phyloP scores from a whole-genome alignment of 2,113 vertebrate species.

The Nothocercus julius region DNA sequence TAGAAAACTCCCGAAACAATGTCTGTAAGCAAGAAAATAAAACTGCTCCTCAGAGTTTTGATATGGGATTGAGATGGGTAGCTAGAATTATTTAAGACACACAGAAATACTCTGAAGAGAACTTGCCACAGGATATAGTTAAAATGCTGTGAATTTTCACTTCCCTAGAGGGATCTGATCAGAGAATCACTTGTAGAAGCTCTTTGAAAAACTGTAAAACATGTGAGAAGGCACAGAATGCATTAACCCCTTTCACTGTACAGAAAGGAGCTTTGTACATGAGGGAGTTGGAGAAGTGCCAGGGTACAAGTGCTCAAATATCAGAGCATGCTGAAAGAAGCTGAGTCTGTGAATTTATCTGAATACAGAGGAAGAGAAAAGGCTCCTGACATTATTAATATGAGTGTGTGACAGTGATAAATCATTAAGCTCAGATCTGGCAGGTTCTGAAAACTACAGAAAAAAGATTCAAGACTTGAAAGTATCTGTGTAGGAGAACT shows the following conservation, averaged over 20 bases:
- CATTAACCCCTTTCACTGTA: constrained; percentile 35
- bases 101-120: not conserved
- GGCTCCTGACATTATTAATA: not conserved
- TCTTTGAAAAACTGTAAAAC: constrained; percentile 49
- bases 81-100: not conserved
- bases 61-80: not conserved
- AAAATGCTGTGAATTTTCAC: not conserved
- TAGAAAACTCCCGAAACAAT: not conserved
- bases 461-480: constrained; percentile 1
- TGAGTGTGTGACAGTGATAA: not conserved
- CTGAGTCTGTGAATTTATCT: constrained; percentile 7
- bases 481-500: not conserved
- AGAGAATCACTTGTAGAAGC: constrained; percentile 1
- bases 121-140: not conserved
- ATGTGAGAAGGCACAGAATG: constrained; percentile 53
- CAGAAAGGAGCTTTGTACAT: constrained; percentile 58
- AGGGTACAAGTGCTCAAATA: constrained; percentile 42
- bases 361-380: constrained; percentile 6
- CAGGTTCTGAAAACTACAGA: not conserved
- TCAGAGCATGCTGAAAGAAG: not conserved
- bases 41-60: not conserved
- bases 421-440: not conserved
- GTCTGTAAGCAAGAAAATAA: not conserved
- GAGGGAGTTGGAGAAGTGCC: constrained; percentile 19
- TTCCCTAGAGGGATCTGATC: constrained; percentile 5